Base-by-base conservation (phyloP, 1,140 invertebrate genomes). In the Glomeris maerens region DNA sequence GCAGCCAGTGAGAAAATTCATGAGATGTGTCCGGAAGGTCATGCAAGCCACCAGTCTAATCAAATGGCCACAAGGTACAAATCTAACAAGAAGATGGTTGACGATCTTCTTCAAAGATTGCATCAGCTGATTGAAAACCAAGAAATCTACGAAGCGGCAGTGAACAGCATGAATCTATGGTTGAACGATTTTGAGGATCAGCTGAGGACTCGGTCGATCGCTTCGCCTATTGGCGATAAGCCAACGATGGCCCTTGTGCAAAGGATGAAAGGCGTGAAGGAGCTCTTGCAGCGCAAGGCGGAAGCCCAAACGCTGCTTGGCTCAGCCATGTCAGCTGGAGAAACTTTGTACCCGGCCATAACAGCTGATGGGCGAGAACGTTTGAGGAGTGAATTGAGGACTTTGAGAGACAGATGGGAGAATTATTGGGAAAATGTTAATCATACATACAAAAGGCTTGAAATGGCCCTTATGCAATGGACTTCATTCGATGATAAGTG, bases 301-400 rank as follows among this genome's bases (percentile, higher is more conserved):
- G 72, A 78, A 55, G 87, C 87, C 1, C 81, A 88, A 60, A 64
- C 71, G 7, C 66, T 87, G 27, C 68, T 94, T 0, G 89, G 84
- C 59, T 77, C 74, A 59, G 83, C 84, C 3, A 76, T 90, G 4
- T 84, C 88, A 65, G 74, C 79, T 44, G 90, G 88, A 10, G 91
- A 96, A 69, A 77, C 79, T 38, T 67, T 95, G 1, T 91, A 91
- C 57, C 78, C 86, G 5, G 80, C 82, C 23, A 84, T 93, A 2
- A 86, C 81, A 4, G 80, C 83, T 14, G 84, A 89, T 64, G 83
- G 88, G 45, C 73, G 89, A 52, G 90, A 95, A 59, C 67, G 72
- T 17, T 81, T 95, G 28, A 75, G 92, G 52, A 73, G 77, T 47
- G 85, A 94, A 62, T 65, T 95, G 25, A 75, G 86, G 62, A 72